A percentile compares a stretch with the other conserved stretches of the same genome.
Conservation (phyloP, 2,113 vertebrate species). For the Nibea coibor region DNA sequence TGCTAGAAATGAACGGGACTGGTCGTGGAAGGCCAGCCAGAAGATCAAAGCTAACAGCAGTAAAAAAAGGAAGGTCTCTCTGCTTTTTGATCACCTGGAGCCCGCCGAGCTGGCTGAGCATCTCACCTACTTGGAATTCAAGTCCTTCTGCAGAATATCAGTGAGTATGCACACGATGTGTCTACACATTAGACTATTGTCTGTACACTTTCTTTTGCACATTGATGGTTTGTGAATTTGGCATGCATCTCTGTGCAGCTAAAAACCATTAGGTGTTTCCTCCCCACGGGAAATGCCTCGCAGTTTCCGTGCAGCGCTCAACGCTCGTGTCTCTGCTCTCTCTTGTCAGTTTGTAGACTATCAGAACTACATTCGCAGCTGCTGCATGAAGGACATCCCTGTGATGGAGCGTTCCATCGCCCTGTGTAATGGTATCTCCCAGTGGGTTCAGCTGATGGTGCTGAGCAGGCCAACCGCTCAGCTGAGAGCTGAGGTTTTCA, state of each 20-base stretch:
- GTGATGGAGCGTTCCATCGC: conserved; percentile 95
- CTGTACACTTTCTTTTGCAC: background rate
- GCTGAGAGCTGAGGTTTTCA: conserved; percentile 95
- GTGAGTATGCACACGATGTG: conserved; percentile 79
- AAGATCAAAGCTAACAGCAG: conserved; percentile 92
- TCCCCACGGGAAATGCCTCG: conserved; percentile 39
- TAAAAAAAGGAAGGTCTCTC: conserved; percentile 96
- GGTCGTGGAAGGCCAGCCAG: conserved; percentile 96
- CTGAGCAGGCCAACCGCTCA: conserved; percentile 95
- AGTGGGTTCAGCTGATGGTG: conserved; percentile 98
- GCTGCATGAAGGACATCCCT: conserved; percentile 95
- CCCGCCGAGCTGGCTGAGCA: conserved; percentile 94
- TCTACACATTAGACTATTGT: background rate
- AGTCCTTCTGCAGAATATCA: conserved; percentile 95
- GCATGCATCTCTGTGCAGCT: conserved; percentile 7
- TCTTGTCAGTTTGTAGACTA: conserved; percentile 90
- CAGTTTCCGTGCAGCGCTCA: conserved; percentile 48
- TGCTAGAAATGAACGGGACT: conserved; percentile 91
- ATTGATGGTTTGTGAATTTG: background rate
- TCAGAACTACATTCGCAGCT: conserved; percentile 93
- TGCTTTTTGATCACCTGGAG: conserved; percentile 96
- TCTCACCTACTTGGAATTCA: conserved; percentile 95
- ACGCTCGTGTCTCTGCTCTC: conserved; percentile 43
- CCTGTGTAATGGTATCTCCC: conserved; percentile 95
- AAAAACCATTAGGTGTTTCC: conserved; percentile 41